A percentile compares a stretch with the other conserved stretches of the same genome.
phyloP scores from a whole-genome alignment of 2,113 vertebrate genomes.

The Apaloderma vittatum region DNA sequence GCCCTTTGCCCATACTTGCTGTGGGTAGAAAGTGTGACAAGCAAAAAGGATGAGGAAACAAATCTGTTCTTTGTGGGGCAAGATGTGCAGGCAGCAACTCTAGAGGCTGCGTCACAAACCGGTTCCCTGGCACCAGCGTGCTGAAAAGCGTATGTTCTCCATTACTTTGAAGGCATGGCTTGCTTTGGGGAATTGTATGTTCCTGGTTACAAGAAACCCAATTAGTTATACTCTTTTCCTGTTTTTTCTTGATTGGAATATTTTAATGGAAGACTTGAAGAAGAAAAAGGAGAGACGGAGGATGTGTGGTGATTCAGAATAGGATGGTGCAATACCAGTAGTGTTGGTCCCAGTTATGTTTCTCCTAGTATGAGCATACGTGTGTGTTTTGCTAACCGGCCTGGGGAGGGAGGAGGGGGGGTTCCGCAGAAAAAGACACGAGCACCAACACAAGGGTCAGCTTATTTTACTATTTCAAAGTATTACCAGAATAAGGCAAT shows the following conservation, averaged over 20 bases:
- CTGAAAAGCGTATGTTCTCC: neutral
- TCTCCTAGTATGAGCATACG: neutral
- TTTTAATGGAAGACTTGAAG: neutral
- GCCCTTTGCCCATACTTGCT: neutral
- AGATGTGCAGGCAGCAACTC: neutral
- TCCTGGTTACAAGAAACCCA: neutral
- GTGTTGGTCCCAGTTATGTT: neutral
- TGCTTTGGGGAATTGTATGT: neutral
- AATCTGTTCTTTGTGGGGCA: rapidly evolving
- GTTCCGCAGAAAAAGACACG: no score
- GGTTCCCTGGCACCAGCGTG: neutral
- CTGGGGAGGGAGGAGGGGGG: no score
- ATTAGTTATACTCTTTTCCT: neutral
- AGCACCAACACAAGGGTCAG: no score
- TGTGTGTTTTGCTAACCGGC: no score
- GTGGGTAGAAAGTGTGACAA: neutral
- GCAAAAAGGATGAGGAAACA: neutral
- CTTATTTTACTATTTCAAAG: no score
- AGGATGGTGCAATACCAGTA: neutral
- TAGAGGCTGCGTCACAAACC: rapidly evolving
- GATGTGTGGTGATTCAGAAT: neutral
- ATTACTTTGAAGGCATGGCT: neutral
- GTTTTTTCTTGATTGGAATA: neutral
- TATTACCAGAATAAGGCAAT: no score
- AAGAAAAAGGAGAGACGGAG: neutral